Percentiles rank a stretch among this genome's conserved stretches.
Conservation (phyloP, 1,140 invertebrate species). For the Psix sp. region DNA sequence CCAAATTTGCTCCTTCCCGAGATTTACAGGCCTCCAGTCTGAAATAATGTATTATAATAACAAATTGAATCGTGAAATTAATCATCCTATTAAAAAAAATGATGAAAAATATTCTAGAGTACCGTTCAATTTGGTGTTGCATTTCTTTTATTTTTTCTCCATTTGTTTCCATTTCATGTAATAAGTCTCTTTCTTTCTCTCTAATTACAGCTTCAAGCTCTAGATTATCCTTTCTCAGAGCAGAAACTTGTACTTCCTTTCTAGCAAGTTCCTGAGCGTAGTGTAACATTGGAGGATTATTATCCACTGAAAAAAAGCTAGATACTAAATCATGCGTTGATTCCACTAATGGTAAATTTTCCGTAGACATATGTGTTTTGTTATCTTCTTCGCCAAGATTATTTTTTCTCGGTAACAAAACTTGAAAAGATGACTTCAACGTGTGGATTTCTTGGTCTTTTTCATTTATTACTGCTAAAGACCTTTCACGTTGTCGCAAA, state of each 20-base stretch:
- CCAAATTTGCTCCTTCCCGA: constrained; percentile 89
- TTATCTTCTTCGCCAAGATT: constrained; percentile 28
- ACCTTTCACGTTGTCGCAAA: constrained; percentile 87
- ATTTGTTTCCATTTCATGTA: constrained; percentile 79
- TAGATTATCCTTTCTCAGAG: constrained; percentile 84
- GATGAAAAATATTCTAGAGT: constrained; percentile 6
- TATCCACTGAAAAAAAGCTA: constrained; percentile 70
- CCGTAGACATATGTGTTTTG: constrained; percentile 5
- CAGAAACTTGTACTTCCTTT: constrained; percentile 87
- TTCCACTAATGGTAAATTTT: constrained; percentile 35
- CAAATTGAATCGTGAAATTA: constrained; percentile 4
- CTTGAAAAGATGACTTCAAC: constrained; percentile 80
- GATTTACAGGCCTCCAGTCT: constrained; percentile 87
- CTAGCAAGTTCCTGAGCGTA: constrained; percentile 90
- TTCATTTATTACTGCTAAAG: constrained; percentile 85
- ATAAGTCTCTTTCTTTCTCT: constrained; percentile 80
- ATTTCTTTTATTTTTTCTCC: constrained; percentile 79
- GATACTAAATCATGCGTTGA: constrained; percentile 65
- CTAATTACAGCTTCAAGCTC: constrained; percentile 83
- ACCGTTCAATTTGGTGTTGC: constrained; percentile 76
- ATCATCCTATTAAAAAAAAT: neutral
- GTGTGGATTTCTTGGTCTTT: constrained; percentile 87
- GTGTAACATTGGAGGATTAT: constrained; percentile 86
- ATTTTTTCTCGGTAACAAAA: constrained; percentile 72
- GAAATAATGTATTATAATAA: constrained; percentile 53